Base-by-base conservation (phyloP, 1,140 invertebrate genomes). In the Drosophila subobscura region DNA sequence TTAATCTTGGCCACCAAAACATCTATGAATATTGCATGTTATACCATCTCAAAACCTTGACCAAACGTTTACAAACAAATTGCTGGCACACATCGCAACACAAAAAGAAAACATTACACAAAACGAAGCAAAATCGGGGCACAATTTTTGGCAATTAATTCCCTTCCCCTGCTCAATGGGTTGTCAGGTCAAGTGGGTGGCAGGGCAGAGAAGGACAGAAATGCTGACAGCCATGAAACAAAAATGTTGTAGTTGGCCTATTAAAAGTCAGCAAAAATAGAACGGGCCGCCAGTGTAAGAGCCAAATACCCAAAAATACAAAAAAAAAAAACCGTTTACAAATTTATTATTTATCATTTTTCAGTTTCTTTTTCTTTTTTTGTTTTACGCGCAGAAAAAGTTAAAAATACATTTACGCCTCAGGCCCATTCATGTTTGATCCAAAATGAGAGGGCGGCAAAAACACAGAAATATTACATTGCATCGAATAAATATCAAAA, bases 341-440 rank as follows among this genome's bases (percentile, higher is more conserved):
- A 83, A 73, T 83, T 61, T 76, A 77, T 83, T 83, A 78, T 83
- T 83, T 78, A 78, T 78, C 42, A 77, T 68, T 73, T 83, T 58
- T 53, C 55, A 20, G 23, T 33, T 5, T 65, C 12, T 53, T 25
- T 45, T 12, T 60, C 14, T 56, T 60, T 78, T 75, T 55, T 12
- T 60, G 14, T 56, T 60, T 78, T 75, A 51, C 51, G 41, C 45
- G 57, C 52, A 33, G 8, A 33, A 59, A 70, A 41, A 73, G 49
- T 64, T 76, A 61, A 68, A 68, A 72, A 72, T 73, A 63, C 23
- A 55, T 59, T 66, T 1, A 45, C 37, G n/a, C 49, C 66, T 27
- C 56, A 54, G 53, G 47, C 22, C 33, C 61, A 75, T 67, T 75
- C 54, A 75, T 66, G 53, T 37, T n/a, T 42, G 20, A 14, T 14